phyloP scores from a whole-genome alignment of 2,797 vertebrate genomes.

The Discoglossus pictus region DNA sequence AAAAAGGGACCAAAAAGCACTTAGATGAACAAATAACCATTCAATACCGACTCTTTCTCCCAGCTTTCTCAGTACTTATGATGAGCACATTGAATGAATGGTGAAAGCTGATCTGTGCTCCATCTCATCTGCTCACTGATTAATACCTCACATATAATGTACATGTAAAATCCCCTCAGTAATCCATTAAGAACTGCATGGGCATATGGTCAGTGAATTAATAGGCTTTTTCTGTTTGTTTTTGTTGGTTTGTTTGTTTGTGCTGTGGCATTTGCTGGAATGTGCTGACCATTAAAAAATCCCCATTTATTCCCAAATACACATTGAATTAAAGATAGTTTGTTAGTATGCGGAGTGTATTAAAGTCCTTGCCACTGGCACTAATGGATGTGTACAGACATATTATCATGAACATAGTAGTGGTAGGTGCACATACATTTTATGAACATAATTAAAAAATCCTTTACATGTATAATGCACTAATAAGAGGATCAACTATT shows the following conservation, averaged over 20 bases:
- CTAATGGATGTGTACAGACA: not conserved
- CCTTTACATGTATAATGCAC: too few relatives aligned
- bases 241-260: too few relatives aligned
- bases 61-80: too few relatives aligned
- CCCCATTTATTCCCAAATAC: conserved; percentile 1
- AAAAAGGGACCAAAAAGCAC: too few relatives aligned
- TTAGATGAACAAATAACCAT: too few relatives aligned
- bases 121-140: conserved; percentile 27
- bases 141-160: conserved; percentile 23
- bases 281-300: conserved; percentile 35
- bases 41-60: too few relatives aligned
- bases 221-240: conserved; percentile 32
- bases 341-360: conserved; percentile 7
- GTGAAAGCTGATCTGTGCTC: conserved; percentile 12
- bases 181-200: conserved; percentile 34
- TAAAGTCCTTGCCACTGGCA: not conserved
- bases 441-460: too few relatives aligned
- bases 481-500: too few relatives aligned
- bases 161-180: conserved; percentile 11
- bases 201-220: conserved; percentile 48
- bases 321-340: not conserved
- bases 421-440: too few relatives aligned
- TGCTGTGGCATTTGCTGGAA: conserved; percentile 24
- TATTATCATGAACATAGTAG: not conserved
- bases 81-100: too few relatives aligned